Conservation (phyloP, 2,888 invertebrate genomes). For the Odontomyia ornata region DNA sequence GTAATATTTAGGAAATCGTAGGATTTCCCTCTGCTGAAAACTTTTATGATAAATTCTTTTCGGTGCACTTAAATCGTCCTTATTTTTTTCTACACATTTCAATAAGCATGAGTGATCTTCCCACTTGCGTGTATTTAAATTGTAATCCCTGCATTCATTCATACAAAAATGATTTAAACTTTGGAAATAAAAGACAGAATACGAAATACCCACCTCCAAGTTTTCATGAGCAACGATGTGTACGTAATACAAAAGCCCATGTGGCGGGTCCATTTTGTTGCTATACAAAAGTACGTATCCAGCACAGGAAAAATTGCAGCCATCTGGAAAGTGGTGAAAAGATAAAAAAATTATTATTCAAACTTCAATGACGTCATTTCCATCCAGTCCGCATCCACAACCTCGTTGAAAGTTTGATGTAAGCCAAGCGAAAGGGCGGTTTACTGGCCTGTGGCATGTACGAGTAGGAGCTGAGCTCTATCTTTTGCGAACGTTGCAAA, state of each 20-base stretch:
- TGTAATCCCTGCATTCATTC: no score
- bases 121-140: no score
- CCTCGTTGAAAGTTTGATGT: neutral
- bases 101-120: no score
- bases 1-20: no score
- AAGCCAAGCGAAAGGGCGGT: neutral
- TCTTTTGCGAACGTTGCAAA: no score
- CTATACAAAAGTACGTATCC: constrained; percentile 84
- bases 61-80: no score
- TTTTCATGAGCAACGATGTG: constrained; percentile 91
- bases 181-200: no score
- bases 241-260: constrained; percentile 93
- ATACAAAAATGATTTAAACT: no score
- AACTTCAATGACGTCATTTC: neutral
- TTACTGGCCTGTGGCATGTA: neutral
- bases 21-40: no score
- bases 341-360: constrained; percentile 16
- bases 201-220: constrained; percentile 82
- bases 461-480: no score
- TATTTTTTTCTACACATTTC: no score
- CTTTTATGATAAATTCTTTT: no score
- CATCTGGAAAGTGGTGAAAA: constrained; percentile 71
- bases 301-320: constrained; percentile 90
- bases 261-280: constrained; percentile 92
- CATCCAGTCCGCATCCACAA: neutral